Percentiles rank a stretch among this genome's conserved stretches.
These are phyloP conservation scores for Quadroppia sp. DNA, from an alignment of 2,888 invertebrate species.

Conservation along the genomic window DNA sequence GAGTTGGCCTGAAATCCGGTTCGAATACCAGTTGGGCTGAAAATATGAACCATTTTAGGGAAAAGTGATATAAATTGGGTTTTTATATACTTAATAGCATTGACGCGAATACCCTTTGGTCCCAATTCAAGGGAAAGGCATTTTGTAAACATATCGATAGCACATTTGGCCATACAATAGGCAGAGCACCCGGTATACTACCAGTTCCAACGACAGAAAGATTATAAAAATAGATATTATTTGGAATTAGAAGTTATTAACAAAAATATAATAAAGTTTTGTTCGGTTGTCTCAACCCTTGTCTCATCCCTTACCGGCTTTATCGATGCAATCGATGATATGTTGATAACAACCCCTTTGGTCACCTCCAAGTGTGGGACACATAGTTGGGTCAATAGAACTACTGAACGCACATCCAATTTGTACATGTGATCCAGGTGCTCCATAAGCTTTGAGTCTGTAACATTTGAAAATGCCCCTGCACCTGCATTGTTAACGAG, in stretches of 20 bases:
- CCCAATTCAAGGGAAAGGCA: constrained; percentile 37
- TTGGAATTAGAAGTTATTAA: too few species aligned
- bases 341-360: constrained; percentile 21
- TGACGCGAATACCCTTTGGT: constrained; percentile 37
- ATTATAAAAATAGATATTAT: not conserved
- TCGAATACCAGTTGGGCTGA: constrained; percentile 44
- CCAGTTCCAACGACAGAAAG: not conserved
- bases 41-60: not conserved
- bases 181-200: constrained; percentile 33
- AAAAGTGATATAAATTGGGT: not conserved
- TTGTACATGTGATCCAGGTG: constrained; percentile 26
- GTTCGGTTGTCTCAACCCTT: too few species aligned
- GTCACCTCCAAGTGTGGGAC: constrained; percentile 18
- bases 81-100: constrained; percentile 32
- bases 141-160: constrained; percentile 33
- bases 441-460: constrained; percentile 12
- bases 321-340: constrained; percentile 11
- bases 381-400: constrained; percentile 31
- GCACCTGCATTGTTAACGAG: constrained; percentile 40
- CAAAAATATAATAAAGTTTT: not conserved
- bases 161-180: constrained; percentile 38
- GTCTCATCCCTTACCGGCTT: constrained; percentile 30
- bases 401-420: constrained; percentile 28
- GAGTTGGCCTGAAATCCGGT: constrained; percentile 46
- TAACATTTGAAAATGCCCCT: not conserved